These are phyloP conservation scores for Apogon talboti DNA, from an alignment of 2,797 vertebrate genomes.

Conservation along the genomic window DNA sequence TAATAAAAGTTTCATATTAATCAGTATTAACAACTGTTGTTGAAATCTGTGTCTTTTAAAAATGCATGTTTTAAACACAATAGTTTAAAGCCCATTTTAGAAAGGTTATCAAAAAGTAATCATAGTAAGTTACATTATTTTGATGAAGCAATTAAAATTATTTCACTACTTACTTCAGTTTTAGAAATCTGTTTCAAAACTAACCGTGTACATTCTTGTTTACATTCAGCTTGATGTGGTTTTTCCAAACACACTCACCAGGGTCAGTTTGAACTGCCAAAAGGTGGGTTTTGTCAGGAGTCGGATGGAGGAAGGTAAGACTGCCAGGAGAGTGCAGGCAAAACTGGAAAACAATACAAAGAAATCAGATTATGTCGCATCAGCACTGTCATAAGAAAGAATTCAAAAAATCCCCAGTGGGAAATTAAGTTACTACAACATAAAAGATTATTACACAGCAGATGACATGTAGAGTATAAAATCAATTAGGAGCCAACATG, in stretches of 20 bases:
- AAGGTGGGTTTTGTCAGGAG: conserved; percentile 88
- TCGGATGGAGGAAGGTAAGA: conserved; percentile 90
- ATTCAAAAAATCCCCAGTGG: conserved; percentile 1
- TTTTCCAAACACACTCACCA: conserved; percentile 87
- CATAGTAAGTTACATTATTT: no score
- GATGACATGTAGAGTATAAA: conserved; percentile 7
- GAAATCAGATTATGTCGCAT: conserved; percentile 15
- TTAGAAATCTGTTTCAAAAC: no score
- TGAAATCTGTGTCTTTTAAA: no score
- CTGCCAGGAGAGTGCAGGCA: conserved; percentile 87
- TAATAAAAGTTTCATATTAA: no score
- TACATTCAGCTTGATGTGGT: background rate
- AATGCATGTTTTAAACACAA: no score
- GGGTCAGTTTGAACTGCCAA: conserved; percentile 89
- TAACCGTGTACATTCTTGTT: no score
- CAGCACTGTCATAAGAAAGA: conserved; percentile 7
- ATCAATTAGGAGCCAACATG: conserved; percentile 14
- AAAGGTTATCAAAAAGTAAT: no score
- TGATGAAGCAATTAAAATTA: no score
- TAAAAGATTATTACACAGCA: conserved; percentile 10
- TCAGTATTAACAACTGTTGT: no score
- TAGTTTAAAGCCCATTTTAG: no score
- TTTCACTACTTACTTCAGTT: no score
- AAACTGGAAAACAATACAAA: conserved; percentile 80
- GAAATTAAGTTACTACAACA: conserved; percentile 15